Percentiles rank a stretch among this genome's conserved stretches.
phyloP scores from a whole-genome alignment of 2,797 vertebrate genomes.

The Amblyraja radiata region DNA sequence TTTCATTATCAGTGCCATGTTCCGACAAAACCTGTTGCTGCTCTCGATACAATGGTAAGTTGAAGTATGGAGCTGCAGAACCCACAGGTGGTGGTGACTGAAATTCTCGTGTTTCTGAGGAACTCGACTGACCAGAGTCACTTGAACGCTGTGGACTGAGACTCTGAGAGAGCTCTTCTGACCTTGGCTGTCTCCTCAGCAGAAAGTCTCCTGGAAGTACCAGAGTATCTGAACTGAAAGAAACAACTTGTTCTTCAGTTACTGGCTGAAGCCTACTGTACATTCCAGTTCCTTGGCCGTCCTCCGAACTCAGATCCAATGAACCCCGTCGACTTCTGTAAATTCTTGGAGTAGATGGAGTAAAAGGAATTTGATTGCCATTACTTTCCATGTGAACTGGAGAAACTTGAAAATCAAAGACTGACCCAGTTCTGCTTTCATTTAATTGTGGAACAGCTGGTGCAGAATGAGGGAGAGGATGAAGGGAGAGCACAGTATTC shows the following conservation, averaged over 20 bases:
- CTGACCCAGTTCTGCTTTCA: slow-evolving; percentile 63
- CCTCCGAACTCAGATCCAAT: slow-evolving; percentile 78
- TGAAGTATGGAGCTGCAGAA: neutral
- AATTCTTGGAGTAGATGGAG: slow-evolving; percentile 60
- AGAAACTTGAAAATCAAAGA: slow-evolving; percentile 85
- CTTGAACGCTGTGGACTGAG: slow-evolving; percentile 85
- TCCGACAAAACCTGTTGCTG: slow-evolving; percentile 28
- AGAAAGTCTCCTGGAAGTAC: slow-evolving; percentile 70
- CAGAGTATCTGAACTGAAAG: slow-evolving; percentile 67
- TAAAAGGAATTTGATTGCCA: slow-evolving; percentile 52
- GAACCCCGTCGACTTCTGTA: slow-evolving; percentile 74
- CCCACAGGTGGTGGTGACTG: slow-evolving; percentile 78
- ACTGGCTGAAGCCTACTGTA: slow-evolving; percentile 85
- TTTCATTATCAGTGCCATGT: neutral
- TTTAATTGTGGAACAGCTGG: slow-evolving; percentile 68
- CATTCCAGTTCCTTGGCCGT: slow-evolving; percentile 57
- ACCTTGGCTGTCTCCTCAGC: slow-evolving; percentile 54
- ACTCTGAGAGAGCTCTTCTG: slow-evolving; percentile 54
- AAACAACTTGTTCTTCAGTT: slow-evolving; percentile 78
- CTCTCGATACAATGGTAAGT: slow-evolving; percentile 3
- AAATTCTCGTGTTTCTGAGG: slow-evolving; percentile 84
- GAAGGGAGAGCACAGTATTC: slow-evolving; percentile 43
- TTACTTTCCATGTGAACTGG: slow-evolving; percentile 59
- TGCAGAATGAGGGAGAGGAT: slow-evolving; percentile 78
- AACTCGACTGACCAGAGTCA: slow-evolving; percentile 81